Evolutionary conservation across 2,113 vertebrate genomes (phyloP), one percentile per base, ranked within the genome.

Genomic region (Gymnarchus niloticus): DNA sequence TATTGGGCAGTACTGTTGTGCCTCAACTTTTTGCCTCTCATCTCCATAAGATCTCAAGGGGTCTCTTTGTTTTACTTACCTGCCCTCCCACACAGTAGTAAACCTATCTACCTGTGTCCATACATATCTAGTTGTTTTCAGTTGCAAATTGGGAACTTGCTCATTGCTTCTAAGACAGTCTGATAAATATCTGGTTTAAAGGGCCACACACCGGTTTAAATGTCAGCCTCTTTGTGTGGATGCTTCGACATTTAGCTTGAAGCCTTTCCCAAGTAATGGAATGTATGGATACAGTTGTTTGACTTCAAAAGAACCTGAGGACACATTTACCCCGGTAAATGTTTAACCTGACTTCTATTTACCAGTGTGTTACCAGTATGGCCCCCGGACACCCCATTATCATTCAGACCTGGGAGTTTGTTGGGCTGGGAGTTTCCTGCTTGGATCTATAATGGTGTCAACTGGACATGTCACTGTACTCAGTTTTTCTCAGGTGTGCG

Each of bases 301-400:
- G 25, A 51, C 80, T 82, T 82, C 37, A 41, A 82, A 54, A n/a
- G 51, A 33, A 52, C 5, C 6, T 54, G 25, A 8, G 56, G n/a
- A 82, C 80, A 82, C 12, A 82, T 82, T 82, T 82, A 82, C 80
- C 48, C 25, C 25, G 25, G 80, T 82, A 25, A 54, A 82, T 82
- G 51, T 82, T 82, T 82, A 82, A 82, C 51, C 51, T 48, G 25
- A 19, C 51, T 33, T 49, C 49, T 33, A 82, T 54, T 54, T 54
- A 52, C 48, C 25, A 23, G 59, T n/a, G 52, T 56, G 52, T 56
- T 80, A 8, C 25, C 19, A 81, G 23, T 7, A 14, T 52, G 44
- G 49, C n/a, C 49, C 17, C 51, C 6, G 37, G 28, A 81, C 77
- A 51, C 44, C 76, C 17, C 51, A 37, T 54, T 82, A 82, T 23